Base-by-base conservation (phyloP, 1,140 invertebrate genomes). In the Formica selysi region DNA sequence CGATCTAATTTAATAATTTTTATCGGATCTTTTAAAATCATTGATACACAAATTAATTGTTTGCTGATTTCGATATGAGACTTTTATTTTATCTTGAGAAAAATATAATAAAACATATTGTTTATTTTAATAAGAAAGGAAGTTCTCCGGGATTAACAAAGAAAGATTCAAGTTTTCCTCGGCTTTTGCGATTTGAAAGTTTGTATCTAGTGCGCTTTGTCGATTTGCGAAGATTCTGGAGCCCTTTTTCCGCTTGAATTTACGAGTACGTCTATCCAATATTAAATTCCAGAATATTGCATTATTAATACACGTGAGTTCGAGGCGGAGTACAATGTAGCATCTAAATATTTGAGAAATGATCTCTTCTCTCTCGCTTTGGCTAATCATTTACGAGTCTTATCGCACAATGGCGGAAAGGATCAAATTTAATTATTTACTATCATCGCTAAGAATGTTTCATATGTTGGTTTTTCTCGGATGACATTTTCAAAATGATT, bases 251-350 rank as follows among this genome's bases (percentile, higher is more conserved):
- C 38, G 57, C 44, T 89, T 85, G 59, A 80, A 44, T 90, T 90
- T 89, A 83, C 64, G 29, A 36, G 67, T 85, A 84, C 73, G 68
- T 89, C 65, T 78, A 81, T 32, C 65, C 70, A 57, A 90, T 89
- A 90, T 89, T 83, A 87, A 89, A 90, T 89, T 85, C 67, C 62
- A 73, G 54, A 62, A 54, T 64, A 89, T 89, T 74, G 73, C 44
- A 71, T 57, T 84, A 79, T 90, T 62, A 41, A 61, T 16, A 29
- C 44, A 16, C 38, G 41, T 19, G 70, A 38, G 11, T 51, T 54
- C 16, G 57, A 76, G 54, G 44, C 19, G 68, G 51, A 81, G 76
- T 80, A 51, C 29, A 41, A 61, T 79, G n/a, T 41, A 54, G 26
- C 29, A 44, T n/a, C 19, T 13, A 61, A 61, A 68, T 71, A 16